Evolutionary conservation across 1,140 invertebrate genomes (phyloP).

Genomic region (Leptinotarsa lineolata): DNA sequence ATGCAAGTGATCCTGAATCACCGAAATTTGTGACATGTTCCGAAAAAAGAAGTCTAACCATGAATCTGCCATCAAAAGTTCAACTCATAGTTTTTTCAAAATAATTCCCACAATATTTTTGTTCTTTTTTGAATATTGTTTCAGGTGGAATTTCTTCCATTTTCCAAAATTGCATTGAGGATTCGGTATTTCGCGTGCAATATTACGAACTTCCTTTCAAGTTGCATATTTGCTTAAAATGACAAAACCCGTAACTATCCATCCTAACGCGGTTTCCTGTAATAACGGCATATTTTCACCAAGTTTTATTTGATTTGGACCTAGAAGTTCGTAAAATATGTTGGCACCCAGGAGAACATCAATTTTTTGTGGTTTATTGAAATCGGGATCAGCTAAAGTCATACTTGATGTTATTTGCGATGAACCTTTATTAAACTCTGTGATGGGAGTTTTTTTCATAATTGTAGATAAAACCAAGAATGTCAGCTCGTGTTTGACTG

Average conservation of each 20-base stretch:
- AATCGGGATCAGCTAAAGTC: conserved; percentile 41
- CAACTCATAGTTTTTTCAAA: conserved; percentile 41
- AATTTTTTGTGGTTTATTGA: conserved; percentile 33
- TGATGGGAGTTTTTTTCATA: conserved; percentile 30
- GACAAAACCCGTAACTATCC: conserved; percentile 36
- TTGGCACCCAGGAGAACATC: conserved; percentile 47
- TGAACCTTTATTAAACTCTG: not conserved
- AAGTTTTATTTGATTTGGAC: too few relatives aligned
- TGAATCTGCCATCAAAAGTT: conserved; percentile 45
- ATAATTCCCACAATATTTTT: conserved; percentile 44
- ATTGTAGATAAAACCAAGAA: conserved; percentile 28
- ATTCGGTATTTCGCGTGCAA: not conserved
- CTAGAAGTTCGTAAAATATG: too few relatives aligned
- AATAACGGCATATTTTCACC: too few relatives aligned
- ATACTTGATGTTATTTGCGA: not conserved
- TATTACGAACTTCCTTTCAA: too few relatives aligned
- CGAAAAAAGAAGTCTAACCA: conserved; percentile 49
- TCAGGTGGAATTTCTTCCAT: too few relatives aligned
- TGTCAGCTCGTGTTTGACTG: not conserved
- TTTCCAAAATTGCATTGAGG: not conserved
- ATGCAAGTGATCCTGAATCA: conserved; percentile 47
- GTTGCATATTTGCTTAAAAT: conserved; percentile 38
- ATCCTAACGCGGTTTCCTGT: too few relatives aligned
- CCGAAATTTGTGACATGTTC: conserved; percentile 40
- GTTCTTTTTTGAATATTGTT: conserved; percentile 24